A percentile compares a stretch with the other conserved stretches of the same genome.
phyloP scores from a whole-genome alignment of 2,113 vertebrate species.

The Oncorhynchus gorbuscha region DNA sequence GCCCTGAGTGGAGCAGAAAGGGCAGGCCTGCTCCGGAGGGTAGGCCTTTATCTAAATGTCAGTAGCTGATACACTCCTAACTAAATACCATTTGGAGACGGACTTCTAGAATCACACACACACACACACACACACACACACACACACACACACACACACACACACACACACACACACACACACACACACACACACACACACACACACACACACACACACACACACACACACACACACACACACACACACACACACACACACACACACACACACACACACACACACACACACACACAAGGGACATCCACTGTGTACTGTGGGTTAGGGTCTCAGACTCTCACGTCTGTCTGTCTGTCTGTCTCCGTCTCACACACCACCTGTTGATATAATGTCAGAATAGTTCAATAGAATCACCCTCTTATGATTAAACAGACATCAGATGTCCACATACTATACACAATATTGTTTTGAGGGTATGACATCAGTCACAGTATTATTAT shows the following conservation, averaged over 20 bases:
- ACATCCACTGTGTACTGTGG: constrained; percentile 1
- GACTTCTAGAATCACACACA: constrained; percentile 35
- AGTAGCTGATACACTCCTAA: constrained; percentile 64
- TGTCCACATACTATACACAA: background rate
- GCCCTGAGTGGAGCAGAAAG: constrained; percentile 60
- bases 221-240: background rate
- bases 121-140: background rate
- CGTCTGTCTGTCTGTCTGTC: too few species aligned
- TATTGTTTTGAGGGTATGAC: background rate
- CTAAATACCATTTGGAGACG: constrained; percentile 62
- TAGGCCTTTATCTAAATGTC: constrained; percentile 77
- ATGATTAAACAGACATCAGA: background rate
- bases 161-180: background rate
- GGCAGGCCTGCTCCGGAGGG: constrained; percentile 65
- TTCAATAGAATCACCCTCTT: background rate
- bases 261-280: constrained; percentile 13
- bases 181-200: constrained; percentile 6
- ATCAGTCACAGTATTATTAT: background rate
- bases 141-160: background rate
- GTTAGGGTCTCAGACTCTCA: too few species aligned
- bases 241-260: too few species aligned
- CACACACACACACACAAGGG: constrained; percentile 4
- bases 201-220: constrained; percentile 7
- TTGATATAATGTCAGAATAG: constrained; percentile 15
- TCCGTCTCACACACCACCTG: constrained; percentile 17